These are phyloP conservation scores for Hemibagrus wyckioides DNA, from an alignment of 2,113 vertebrate species.

Conservation along the genomic window DNA sequence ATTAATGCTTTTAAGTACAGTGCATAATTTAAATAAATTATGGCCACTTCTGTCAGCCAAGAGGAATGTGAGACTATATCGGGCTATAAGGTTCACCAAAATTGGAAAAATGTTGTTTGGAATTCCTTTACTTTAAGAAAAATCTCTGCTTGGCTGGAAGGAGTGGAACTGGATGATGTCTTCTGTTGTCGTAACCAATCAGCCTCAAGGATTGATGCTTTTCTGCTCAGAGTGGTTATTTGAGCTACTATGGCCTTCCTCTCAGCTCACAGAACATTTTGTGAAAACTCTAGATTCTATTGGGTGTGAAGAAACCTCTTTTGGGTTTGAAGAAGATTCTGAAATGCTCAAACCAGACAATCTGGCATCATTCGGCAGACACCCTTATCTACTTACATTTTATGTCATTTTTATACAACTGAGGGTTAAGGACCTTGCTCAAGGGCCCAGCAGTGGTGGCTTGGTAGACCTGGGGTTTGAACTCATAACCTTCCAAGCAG, in stretches of 20 bases:
- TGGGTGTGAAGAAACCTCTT: too few relatives aligned
- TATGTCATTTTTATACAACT: too few relatives aligned
- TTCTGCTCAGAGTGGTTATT: background rate
- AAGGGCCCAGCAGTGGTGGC: too few relatives aligned
- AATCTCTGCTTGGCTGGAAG: background rate
- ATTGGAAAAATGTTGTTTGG: background rate
- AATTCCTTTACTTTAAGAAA: background rate
- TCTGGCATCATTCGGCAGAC: background rate
- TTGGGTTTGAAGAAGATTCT: too few relatives aligned
- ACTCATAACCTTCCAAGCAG: too few relatives aligned
- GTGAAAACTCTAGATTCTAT: too few relatives aligned
- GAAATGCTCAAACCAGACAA: background rate
- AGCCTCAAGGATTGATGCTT: background rate
- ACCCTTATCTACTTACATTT: too few relatives aligned
- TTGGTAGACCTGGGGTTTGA: too few relatives aligned
- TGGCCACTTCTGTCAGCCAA: background rate
- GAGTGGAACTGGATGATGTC: background rate
- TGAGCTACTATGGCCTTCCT: too few relatives aligned
- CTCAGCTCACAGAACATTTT: too few relatives aligned
- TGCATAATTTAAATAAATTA: background rate
- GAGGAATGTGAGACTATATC: background rate
- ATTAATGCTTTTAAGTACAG: background rate
- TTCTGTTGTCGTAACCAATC: background rate
- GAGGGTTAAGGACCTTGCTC: too few relatives aligned
- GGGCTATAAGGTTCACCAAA: background rate